Evolutionary conservation across 2,888 invertebrate genomes (phyloP).

Genomic region (Drosophila rellima): DNA sequence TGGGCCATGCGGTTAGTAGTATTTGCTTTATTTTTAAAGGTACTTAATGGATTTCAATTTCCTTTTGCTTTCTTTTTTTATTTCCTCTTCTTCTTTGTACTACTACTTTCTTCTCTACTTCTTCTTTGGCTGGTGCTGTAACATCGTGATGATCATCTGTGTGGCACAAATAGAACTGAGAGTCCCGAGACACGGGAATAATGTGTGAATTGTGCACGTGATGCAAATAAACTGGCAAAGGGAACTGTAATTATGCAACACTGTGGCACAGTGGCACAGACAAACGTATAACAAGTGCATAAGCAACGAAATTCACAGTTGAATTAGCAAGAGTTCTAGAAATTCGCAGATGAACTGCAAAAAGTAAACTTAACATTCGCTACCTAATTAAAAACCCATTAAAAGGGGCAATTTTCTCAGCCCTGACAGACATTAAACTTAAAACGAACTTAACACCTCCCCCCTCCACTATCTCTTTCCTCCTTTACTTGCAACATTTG

Average conservation of each 20-base stretch:
- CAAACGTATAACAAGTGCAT: constrained; percentile 37
- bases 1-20: constrained; percentile 82
- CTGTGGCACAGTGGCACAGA: constrained; percentile 28
- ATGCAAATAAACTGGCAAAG: constrained; percentile 46
- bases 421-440: constrained; percentile 18
- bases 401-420: constrained; percentile 49
- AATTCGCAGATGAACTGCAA: constrained; percentile 4
- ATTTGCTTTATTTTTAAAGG: constrained; percentile 78
- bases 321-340: constrained; percentile 25
- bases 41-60: constrained; percentile 79
- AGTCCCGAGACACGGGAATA: neutral
- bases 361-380: constrained; percentile 35
- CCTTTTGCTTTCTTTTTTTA: constrained; percentile 29
- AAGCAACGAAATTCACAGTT: constrained; percentile 10
- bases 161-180: constrained; percentile 54
- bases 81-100: constrained; percentile 15
- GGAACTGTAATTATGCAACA: constrained; percentile 65
- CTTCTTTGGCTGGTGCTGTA: neutral
- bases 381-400: constrained; percentile 66
- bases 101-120: constrained; percentile 5
- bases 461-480: neutral
- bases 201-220: constrained; percentile 67
- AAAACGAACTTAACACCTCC: constrained; percentile 20
- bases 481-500: neutral
- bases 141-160: constrained; percentile 38